Evolutionary conservation across 1,140 invertebrate genomes (phyloP), one percentile per base, ranked within the genome.

Genomic region (Solenopsis fugax): DNA sequence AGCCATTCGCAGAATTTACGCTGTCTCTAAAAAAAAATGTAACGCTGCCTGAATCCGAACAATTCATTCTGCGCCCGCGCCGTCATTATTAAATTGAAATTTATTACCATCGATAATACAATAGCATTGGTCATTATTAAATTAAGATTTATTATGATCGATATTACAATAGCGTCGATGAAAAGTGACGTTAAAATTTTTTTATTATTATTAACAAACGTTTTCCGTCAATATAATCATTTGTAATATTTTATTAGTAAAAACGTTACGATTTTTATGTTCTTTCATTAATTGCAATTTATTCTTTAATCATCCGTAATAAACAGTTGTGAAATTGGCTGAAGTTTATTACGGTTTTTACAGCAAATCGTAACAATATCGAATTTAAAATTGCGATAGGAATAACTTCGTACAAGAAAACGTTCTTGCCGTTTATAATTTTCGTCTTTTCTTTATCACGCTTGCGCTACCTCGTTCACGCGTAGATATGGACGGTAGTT

Each of bases 361-460:
- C 18, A 29, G 48, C 48, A 24, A 54, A 13, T 12, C 5, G 16
- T 45, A 34, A 37, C 16, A 45, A 58, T 58, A 16, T 5, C 13
- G 0, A 62, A 48, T 54, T 81, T 16, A 69, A 73, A 18, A 2
- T 5, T 34, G 52, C 12, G 6, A 50, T 37, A 16, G 24, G 73
- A 84, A 75, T 10, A 50, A 75, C 16, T 60, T 60, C 21, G 13
- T 37, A 48, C 7, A 29, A 58, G 18, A 12, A 29, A 60, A 58
- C 24, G 52, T 7, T 73, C 7, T 81, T 45, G 5, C 48, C 62
- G 21, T 56, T 71, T 21, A 37, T 84, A 84, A 84, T 84, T 84
- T 60, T 84, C 24, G 4, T 75, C 2, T 60, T 75, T 48, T 62
- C n/a, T 37, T 60, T 21, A 41, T 56, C 24, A 16, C 41, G 9